These are phyloP conservation scores for Spatula versicolor DNA, from an alignment of 2,797 vertebrate genomes.

Conservation along the genomic window DNA sequence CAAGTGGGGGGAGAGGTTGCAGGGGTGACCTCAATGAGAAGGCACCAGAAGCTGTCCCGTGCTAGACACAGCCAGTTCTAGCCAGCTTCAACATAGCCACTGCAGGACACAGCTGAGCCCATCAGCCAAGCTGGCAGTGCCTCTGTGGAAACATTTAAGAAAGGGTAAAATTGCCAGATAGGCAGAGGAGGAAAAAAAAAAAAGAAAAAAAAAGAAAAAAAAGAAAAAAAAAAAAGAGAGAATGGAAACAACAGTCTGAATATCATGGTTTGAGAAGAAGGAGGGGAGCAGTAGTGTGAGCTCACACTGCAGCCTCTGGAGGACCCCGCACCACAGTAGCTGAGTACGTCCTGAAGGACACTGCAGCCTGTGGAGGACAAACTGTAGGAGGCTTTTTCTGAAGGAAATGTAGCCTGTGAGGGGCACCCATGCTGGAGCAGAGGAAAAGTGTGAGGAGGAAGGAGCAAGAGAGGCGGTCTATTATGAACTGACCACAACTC, in stretches of 20 bases:
- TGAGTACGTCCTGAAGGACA: background rate
- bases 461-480: background rate
- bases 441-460: background rate
- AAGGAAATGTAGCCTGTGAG: background rate
- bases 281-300: background rate
- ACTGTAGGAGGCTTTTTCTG: background rate
- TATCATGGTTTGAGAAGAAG: background rate
- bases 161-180: background rate
- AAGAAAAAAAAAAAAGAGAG: background rate
- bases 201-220: rapidly evolving
- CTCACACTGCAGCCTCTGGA: background rate
- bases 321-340: background rate
- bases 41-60: background rate
- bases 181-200: background rate
- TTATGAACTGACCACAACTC: background rate
- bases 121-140: rapidly evolving
- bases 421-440: background rate
- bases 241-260: background rate
- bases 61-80: background rate
- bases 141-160: background rate
- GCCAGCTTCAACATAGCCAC: background rate
- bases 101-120: background rate
- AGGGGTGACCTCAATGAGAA: background rate
- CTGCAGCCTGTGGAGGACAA: background rate
- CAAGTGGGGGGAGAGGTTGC: background rate